phyloP scores from a whole-genome alignment of 2,113 vertebrate genomes.

The Tympanuchus pallidicinctus region DNA sequence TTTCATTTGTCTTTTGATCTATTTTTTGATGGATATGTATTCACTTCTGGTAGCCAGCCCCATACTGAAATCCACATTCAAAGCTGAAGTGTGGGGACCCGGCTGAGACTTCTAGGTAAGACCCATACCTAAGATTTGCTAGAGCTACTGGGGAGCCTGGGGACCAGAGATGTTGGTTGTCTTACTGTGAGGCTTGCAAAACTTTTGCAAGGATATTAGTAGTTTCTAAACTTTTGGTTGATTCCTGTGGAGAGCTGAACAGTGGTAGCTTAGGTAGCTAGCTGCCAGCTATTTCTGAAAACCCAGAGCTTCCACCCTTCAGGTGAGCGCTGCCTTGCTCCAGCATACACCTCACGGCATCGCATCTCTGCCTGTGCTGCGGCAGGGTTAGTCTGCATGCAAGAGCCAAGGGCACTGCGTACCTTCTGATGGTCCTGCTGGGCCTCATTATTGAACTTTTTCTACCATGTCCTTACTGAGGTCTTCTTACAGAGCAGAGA shows the following conservation, averaged over 20 bases:
- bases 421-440: neutral
- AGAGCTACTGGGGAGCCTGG: neutral
- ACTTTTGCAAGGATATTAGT: neutral
- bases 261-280: neutral
- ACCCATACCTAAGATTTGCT: neutral
- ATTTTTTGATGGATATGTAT: neutral
- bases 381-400: rapidly evolving
- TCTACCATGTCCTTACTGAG: neutral
- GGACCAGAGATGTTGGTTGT: neutral
- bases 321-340: neutral
- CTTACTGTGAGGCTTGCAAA: neutral
- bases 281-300: neutral
- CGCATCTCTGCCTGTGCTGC: neutral
- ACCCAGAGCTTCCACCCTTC: neutral
- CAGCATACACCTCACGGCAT: rapidly evolving
- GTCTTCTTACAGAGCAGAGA: neutral
- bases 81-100: neutral
- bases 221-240: neutral
- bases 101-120: neutral
- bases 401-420: neutral
- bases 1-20: constrained; percentile 58
- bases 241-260: neutral
- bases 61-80: constrained; percentile 11
- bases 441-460: neutral
- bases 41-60: neutral